phyloP scores from a whole-genome alignment of 2,888 invertebrate species.

The Phortica magna region DNA sequence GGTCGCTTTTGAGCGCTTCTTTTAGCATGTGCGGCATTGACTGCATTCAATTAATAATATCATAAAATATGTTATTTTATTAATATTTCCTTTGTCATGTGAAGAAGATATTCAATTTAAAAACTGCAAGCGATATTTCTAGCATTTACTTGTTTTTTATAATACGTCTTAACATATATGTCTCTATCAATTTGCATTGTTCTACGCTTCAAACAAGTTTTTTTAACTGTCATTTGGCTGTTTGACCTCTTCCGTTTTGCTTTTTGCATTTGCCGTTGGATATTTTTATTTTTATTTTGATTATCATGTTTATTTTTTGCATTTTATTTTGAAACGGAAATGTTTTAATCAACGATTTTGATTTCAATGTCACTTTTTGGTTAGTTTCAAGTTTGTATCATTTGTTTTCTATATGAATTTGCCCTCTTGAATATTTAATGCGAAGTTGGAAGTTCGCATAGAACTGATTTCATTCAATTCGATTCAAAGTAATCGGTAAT shows the following conservation, averaged over 20 bases:
- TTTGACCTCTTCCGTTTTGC: constrained; percentile 21
- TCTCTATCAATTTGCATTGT: too few relatives aligned
- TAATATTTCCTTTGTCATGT: too few relatives aligned
- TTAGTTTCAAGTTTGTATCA: neutral
- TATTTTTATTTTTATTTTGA: too few relatives aligned
- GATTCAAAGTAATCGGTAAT: neutral
- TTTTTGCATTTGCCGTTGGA: neutral
- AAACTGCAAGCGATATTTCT: too few relatives aligned
- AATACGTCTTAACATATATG: too few relatives aligned
- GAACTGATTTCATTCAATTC: neutral
- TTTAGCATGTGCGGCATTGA: too few relatives aligned
- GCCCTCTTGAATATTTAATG: neutral
- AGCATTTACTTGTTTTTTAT: too few relatives aligned
- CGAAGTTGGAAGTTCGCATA: neutral
- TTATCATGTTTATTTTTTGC: constrained; percentile 1
- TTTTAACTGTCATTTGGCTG: neutral
- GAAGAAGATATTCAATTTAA: too few relatives aligned
- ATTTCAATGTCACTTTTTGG: constrained; percentile 11
- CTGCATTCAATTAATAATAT: too few relatives aligned
- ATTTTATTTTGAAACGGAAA: constrained; percentile 14
- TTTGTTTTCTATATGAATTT: constrained; percentile 1
- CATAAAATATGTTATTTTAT: too few relatives aligned
- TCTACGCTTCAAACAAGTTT: too few relatives aligned
- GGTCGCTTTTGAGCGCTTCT: too few relatives aligned
- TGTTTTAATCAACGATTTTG: constrained; percentile 14